These are phyloP conservation scores for Tetragonula carbonaria DNA, from an alignment of 2,888 invertebrate species.

Conservation along the genomic window DNA sequence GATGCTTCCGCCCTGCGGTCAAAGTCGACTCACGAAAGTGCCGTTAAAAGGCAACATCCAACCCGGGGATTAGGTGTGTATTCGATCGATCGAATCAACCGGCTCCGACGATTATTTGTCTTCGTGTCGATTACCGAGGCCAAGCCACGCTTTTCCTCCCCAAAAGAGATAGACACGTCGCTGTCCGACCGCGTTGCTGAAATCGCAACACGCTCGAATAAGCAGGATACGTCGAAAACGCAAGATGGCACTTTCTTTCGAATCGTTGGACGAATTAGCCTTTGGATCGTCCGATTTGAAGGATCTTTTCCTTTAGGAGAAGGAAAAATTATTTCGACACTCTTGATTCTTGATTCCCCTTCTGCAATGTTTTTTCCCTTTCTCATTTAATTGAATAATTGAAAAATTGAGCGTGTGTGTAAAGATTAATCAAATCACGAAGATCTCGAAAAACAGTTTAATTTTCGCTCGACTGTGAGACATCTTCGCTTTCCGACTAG, in stretches of 20 bases:
- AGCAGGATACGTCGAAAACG: not conserved
- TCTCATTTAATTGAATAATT: too few relatives aligned
- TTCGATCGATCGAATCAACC: conserved; percentile 37
- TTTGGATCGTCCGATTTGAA: not conserved
- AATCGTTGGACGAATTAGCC: not conserved
- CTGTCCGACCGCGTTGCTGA: not conserved
- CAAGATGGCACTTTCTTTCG: not conserved
- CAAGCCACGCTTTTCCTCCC: not conserved
- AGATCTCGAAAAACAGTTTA: not conserved
- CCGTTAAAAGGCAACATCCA: conserved; percentile 65
- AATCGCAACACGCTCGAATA: not conserved
- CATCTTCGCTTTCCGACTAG: too few relatives aligned
- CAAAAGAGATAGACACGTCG: not conserved
- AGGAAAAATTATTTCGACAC: not conserved
- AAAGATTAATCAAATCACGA: too few relatives aligned
- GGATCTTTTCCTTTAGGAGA: not conserved
- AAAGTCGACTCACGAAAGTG: conserved; percentile 61
- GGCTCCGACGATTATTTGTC: conserved; percentile 54
- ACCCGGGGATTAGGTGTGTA: conserved; percentile 51
- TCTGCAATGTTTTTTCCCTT: too few relatives aligned
- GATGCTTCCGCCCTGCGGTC: conserved; percentile 55
- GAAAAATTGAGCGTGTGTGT: too few relatives aligned
- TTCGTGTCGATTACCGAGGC: conserved; percentile 37
- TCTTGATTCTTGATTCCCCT: not conserved
- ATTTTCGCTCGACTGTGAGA: not conserved